Percentiles rank a stretch among this genome's conserved stretches.
Conservation (phyloP, 2,888 invertebrate species). For the Eueremaeus valkanovi region DNA sequence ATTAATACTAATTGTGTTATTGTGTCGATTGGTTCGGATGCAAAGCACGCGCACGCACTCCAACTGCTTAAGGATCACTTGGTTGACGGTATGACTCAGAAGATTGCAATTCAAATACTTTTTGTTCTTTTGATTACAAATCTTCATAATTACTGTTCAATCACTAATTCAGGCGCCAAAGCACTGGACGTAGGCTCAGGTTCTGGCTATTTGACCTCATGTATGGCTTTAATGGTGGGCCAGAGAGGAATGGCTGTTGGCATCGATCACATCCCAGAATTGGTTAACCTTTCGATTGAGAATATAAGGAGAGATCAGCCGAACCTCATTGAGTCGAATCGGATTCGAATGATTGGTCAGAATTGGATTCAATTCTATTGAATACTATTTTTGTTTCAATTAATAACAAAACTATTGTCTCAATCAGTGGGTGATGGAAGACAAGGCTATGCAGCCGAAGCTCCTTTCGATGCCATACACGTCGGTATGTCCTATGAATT, state of each 20-base stretch:
- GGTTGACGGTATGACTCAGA: slow-evolving; percentile 56
- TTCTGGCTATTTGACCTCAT: slow-evolving; percentile 85
- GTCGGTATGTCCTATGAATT: slow-evolving; percentile 58
- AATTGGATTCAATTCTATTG: not conserved
- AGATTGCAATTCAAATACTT: too few species aligned
- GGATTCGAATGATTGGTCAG: slow-evolving; percentile 68
- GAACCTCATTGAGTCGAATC: slow-evolving; percentile 63
- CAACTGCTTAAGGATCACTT: slow-evolving; percentile 76
- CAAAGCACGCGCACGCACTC: slow-evolving; percentile 82
- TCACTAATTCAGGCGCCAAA: slow-evolving; percentile 60
- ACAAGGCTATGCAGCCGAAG: slow-evolving; percentile 65
- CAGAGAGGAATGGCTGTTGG: slow-evolving; percentile 68
- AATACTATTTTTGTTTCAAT: not conserved
- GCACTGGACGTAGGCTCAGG: slow-evolving; percentile 91
- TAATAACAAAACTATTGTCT: not conserved
- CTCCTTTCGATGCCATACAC: slow-evolving; percentile 88
- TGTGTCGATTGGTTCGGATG: slow-evolving; percentile 33
- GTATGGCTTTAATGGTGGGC: slow-evolving; percentile 81
- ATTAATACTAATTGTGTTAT: too few species aligned
- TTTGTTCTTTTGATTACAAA: too few species aligned
- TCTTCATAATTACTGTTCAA: too few species aligned
- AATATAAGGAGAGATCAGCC: slow-evolving; percentile 74
- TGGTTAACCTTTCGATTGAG: slow-evolving; percentile 67
- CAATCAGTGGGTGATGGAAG: slow-evolving; percentile 79
- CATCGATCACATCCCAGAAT: slow-evolving; percentile 81